Percentiles rank a stretch among this genome's conserved stretches.
These are phyloP conservation scores for Spinibarbus caldwelli DNA, from an alignment of 2,797 vertebrate species.

Conservation along the genomic window DNA sequence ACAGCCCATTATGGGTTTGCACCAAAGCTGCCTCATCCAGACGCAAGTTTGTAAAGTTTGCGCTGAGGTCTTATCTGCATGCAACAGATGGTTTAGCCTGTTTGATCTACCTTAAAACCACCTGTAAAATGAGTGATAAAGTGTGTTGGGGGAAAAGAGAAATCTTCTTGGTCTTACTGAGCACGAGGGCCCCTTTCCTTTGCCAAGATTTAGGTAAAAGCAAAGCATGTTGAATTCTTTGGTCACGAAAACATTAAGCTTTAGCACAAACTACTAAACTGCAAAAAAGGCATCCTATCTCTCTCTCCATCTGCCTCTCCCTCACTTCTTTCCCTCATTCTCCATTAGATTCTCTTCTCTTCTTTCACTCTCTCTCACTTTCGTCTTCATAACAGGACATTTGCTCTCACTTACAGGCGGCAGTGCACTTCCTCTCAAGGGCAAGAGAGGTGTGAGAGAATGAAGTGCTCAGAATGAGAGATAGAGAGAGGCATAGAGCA, in stretches of 20 bases:
- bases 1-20: neutral
- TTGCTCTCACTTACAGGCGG: conserved; percentile 64
- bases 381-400: conserved; percentile 65
- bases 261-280: conserved; percentile 23
- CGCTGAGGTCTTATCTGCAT: conserved; percentile 42
- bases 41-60: conserved; percentile 5
- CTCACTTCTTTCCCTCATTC: conserved; percentile 17
- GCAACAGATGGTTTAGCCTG: conserved; percentile 26
- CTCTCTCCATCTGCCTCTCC: conserved; percentile 35
- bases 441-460: conserved; percentile 80
- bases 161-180: conserved; percentile 23
- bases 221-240: conserved; percentile 15
- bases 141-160: neutral
- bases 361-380: conserved; percentile 59
- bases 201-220: conserved; percentile 7
- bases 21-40: neutral
- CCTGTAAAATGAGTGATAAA: conserved; percentile 39
- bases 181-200: conserved; percentile 43
- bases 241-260: conserved; percentile 6
- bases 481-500: conserved; percentile 34
- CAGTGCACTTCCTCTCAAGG: conserved; percentile 73
- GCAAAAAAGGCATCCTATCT: conserved; percentile 53
- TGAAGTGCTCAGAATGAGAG: conserved; percentile 71
- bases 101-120: conserved; percentile 43
- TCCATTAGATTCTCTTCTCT: conserved; percentile 31